A percentile compares a stretch with the other conserved stretches of the same genome.
phyloP scores from a whole-genome alignment of 2,113 vertebrate genomes.

The Hippocampus mohnikei region DNA sequence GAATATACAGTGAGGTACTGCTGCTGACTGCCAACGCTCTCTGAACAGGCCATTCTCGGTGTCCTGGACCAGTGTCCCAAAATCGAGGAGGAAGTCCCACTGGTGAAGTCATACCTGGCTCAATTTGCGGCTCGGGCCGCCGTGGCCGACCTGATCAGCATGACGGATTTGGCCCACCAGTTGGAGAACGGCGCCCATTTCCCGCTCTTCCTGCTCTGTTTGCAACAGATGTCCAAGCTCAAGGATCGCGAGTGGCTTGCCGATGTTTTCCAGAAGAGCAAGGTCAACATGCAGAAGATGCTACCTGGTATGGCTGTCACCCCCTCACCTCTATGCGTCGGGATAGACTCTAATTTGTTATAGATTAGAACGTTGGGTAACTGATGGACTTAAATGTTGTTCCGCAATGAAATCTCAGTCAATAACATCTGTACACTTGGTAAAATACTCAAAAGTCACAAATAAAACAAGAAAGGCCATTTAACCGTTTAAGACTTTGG shows the following conservation, averaged over 20 bases:
- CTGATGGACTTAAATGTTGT: background rate
- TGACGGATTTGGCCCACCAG: conserved; percentile 90
- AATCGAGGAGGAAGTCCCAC: conserved; percentile 91
- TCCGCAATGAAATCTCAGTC: background rate
- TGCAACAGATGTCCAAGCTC: conserved; percentile 94
- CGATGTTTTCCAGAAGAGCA: conserved; percentile 96
- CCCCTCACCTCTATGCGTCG: background rate
- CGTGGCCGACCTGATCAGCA: conserved; percentile 87
- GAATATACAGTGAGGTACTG: no score
- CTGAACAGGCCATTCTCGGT: conserved; percentile 80
- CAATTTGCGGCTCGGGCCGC: conserved; percentile 93
- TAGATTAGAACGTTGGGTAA: background rate
- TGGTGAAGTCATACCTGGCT: conserved; percentile 97
- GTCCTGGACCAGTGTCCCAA: conserved; percentile 95
- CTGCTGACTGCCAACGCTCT: background rate
- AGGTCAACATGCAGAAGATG: conserved; percentile 99
- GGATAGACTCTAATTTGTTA: background rate
- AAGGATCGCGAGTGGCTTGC: conserved; percentile 93
- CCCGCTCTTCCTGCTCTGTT: conserved; percentile 95
- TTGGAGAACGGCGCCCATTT: conserved; percentile 95
- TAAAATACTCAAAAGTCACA: no score
- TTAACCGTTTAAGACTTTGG: no score
- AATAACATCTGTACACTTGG: no score
- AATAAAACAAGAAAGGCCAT: background rate
- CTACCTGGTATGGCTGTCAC: conserved; percentile 82